phyloP scores from a whole-genome alignment of 1,140 invertebrate species.

The Euwallacea similis region DNA sequence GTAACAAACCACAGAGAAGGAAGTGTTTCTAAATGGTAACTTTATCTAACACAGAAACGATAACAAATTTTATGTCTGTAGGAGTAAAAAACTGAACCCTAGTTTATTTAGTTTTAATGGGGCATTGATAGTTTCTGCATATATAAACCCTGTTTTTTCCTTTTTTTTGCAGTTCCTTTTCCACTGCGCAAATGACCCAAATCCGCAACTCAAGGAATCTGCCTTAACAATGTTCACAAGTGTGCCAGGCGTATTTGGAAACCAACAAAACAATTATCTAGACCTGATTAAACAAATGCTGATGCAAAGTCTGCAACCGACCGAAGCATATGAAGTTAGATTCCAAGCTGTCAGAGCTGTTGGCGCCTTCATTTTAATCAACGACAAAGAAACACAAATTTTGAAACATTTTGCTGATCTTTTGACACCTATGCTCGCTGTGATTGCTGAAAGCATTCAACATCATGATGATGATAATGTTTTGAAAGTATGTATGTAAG shows the following conservation, averaged over 20 bases:
- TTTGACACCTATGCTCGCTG: conserved; percentile 69
- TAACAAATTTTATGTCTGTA: too few relatives aligned
- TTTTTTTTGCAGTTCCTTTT: conserved; percentile 76
- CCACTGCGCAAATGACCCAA: conserved; percentile 84
- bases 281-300: conserved; percentile 96
- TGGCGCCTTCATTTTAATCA: conserved; percentile 86
- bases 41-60: too few relatives aligned
- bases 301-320: conserved; percentile 73
- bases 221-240: conserved; percentile 93
- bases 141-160: too few relatives aligned
- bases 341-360: conserved; percentile 84
- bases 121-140: too few relatives aligned
- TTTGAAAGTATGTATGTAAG: conserved; percentile 63
- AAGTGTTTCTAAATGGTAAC: too few relatives aligned
- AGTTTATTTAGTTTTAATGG: too few relatives aligned
- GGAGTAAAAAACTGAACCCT: too few relatives aligned
- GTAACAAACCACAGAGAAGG: too few relatives aligned
- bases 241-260: conserved; percentile 96
- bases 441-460: conserved; percentile 77
- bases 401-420: conserved; percentile 87
- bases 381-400: conserved; percentile 85
- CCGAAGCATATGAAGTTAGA: conserved; percentile 70
- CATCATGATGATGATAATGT: conserved; percentile 87
- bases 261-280: conserved; percentile 88
- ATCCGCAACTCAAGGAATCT: conserved; percentile 85